phyloP scores from a whole-genome alignment of 2,888 invertebrate genomes.

The Philereme transversata region DNA sequence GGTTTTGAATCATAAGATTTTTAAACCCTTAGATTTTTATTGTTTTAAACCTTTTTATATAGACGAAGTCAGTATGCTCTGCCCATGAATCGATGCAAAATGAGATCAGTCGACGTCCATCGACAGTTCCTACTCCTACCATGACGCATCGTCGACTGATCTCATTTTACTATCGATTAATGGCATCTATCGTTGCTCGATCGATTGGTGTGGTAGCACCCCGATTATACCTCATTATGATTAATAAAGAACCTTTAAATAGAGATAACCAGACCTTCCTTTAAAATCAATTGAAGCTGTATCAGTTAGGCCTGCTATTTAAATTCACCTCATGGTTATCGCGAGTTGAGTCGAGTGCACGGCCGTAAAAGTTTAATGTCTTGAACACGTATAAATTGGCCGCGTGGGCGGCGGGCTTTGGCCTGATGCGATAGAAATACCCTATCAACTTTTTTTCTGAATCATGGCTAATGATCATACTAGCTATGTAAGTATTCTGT shows the following conservation, averaged over 20 bases:
- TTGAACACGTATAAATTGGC: constrained; percentile 29
- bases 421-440: constrained; percentile 20
- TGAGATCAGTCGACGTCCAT: too few species aligned
- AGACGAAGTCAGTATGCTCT: too few species aligned
- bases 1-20: too few species aligned
- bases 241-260: not conserved
- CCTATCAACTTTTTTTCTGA: constrained; percentile 6
- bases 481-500: not conserved
- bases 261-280: not conserved
- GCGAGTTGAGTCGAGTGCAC: constrained; percentile 16
- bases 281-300: not conserved
- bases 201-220: too few species aligned
- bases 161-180: too few species aligned
- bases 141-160: too few species aligned
- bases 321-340: constrained; percentile 32
- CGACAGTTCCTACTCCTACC: too few species aligned
- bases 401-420: constrained; percentile 19
- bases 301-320: constrained; percentile 20
- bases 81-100: too few species aligned
- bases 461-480: constrained; percentile 1
- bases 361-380: constrained; percentile 37
- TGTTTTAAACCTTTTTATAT: too few species aligned
- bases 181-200: too few species aligned
- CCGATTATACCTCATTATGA: not conserved
- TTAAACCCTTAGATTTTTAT: too few species aligned